phyloP scores from a whole-genome alignment of 2,797 vertebrate genomes.

The Paedocypris micromegethes region DNA sequence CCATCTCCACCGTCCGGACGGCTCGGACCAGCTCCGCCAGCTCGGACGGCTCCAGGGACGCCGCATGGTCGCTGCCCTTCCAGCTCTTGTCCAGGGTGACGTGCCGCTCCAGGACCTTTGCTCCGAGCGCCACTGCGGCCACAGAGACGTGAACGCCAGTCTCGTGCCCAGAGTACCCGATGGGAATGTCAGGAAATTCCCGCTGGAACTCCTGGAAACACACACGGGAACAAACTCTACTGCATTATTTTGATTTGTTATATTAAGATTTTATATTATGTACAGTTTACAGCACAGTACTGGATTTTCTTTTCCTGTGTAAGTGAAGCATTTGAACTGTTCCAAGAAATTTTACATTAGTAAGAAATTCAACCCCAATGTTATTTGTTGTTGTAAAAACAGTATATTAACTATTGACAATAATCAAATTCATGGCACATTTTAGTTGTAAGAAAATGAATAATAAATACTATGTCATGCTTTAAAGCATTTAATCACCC shows the following conservation, averaged over 20 bases:
- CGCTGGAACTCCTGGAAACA: constrained; percentile 82
- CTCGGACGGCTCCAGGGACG: constrained; percentile 74
- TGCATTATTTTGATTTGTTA: not conserved
- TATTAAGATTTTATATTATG: too few relatives aligned
- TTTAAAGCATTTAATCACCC: too few relatives aligned
- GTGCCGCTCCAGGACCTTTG: constrained; percentile 89
- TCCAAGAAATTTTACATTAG: too few relatives aligned
- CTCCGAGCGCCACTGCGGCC: constrained; percentile 86
- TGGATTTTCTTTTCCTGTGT: too few relatives aligned
- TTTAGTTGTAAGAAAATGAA: too few relatives aligned
- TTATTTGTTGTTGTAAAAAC: too few relatives aligned
- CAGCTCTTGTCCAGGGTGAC: constrained; percentile 88
- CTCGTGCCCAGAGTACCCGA: constrained; percentile 94
- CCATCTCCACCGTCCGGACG: constrained; percentile 80
- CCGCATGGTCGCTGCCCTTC: constrained; percentile 91
- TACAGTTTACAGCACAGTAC: too few relatives aligned
- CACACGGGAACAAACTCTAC: not conserved
- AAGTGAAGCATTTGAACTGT: too few relatives aligned
- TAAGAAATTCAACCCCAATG: too few relatives aligned
- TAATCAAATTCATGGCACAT: too few relatives aligned
- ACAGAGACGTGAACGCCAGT: constrained; percentile 82
- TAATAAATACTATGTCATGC: too few relatives aligned
- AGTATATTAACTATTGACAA: too few relatives aligned
- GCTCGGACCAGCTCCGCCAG: constrained; percentile 78
- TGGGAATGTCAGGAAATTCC: constrained; percentile 90